These are phyloP conservation scores for Watsonalla binaria DNA, from an alignment of 2,888 invertebrate genomes.

Conservation along the genomic window DNA sequence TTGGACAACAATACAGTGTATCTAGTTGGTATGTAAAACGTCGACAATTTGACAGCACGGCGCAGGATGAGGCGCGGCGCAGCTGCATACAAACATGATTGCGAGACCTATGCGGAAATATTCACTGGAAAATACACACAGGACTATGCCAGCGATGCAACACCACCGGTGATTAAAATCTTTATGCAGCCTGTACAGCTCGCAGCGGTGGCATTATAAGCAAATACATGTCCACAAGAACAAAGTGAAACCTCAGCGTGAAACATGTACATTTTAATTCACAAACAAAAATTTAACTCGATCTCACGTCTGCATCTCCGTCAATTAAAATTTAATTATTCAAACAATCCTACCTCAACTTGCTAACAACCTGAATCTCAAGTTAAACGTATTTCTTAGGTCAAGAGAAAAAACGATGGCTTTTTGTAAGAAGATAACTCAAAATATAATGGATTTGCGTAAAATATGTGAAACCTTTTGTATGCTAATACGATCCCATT, in stretches of 20 bases:
- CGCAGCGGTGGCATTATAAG: not conserved
- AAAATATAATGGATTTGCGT: slow-evolving; percentile 75
- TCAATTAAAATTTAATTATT: slow-evolving; percentile 38
- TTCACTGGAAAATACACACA: slow-evolving; percentile 17
- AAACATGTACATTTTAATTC: not conserved
- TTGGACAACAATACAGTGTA: slow-evolving; percentile 1
- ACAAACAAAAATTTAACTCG: slow-evolving; percentile 3
- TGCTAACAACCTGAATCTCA: slow-evolving; percentile 40
- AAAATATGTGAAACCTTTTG: slow-evolving; percentile 78
- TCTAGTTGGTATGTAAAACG: slow-evolving; percentile 18
- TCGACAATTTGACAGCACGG: slow-evolving; percentile 26
- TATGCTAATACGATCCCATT: slow-evolving; percentile 77
- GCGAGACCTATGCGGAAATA: slow-evolving; percentile 18
- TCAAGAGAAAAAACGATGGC: slow-evolving; percentile 58
- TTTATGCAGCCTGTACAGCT: not conserved
- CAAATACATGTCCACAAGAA: not conserved
- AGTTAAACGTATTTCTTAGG: slow-evolving; percentile 63
- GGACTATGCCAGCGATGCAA: slow-evolving; percentile 14
- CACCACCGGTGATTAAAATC: slow-evolving; percentile 5
- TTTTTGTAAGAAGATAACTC: slow-evolving; percentile 70
- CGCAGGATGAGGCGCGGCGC: slow-evolving; percentile 19
- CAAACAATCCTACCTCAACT: slow-evolving; percentile 32
- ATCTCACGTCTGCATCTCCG: slow-evolving; percentile 10
- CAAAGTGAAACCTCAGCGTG: not conserved
- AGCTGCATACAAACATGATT: slow-evolving; percentile 33